A percentile compares a stretch with the other conserved stretches of the same genome.
These are phyloP conservation scores for Asbolus verrucosus DNA, from an alignment of 1,140 invertebrate species.

Conservation along the genomic window DNA sequence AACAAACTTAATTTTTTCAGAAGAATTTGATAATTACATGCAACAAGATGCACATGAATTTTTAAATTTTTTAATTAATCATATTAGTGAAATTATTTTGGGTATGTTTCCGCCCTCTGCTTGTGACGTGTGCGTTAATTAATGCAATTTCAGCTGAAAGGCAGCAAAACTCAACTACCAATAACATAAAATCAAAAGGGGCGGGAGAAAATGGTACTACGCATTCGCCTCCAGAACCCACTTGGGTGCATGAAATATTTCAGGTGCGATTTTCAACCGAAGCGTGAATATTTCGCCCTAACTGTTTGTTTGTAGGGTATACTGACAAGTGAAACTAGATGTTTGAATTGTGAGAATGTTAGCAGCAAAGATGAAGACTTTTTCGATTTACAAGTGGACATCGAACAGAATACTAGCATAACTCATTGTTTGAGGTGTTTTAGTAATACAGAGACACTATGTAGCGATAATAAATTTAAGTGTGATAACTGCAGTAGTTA, in stretches of 20 bases:
- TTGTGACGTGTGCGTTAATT: too few relatives aligned
- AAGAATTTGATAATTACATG: constrained; percentile 99
- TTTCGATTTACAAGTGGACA: constrained; percentile 98
- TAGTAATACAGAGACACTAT: constrained; percentile 98
- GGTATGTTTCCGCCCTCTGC: too few relatives aligned
- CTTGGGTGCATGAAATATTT: constrained; percentile 99
- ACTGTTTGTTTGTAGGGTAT: constrained; percentile 75
- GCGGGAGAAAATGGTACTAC: constrained; percentile 67
- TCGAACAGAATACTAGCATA: constrained; percentile 99
- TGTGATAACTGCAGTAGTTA: constrained; percentile 99
- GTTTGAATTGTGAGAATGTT: constrained; percentile 99
- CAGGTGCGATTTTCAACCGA: constrained; percentile 73
- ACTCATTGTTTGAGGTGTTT: constrained; percentile 98
- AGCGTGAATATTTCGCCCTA: too few relatives aligned
- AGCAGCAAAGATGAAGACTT: constrained; percentile 99
- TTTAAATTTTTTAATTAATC: constrained; percentile 98
- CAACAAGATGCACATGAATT: constrained; percentile 99
- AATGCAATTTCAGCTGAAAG: constrained; percentile 60
- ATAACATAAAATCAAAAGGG: constrained; percentile 66
- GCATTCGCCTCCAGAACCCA: constrained; percentile 82
- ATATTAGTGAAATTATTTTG: constrained; percentile 93
- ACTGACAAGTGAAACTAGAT: constrained; percentile 98
- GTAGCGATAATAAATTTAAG: constrained; percentile 99
- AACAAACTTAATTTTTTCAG: constrained; percentile 69
- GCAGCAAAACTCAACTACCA: constrained; percentile 62